phyloP scores from a whole-genome alignment of 2,888 invertebrate species.

The Volucella zonaria region DNA sequence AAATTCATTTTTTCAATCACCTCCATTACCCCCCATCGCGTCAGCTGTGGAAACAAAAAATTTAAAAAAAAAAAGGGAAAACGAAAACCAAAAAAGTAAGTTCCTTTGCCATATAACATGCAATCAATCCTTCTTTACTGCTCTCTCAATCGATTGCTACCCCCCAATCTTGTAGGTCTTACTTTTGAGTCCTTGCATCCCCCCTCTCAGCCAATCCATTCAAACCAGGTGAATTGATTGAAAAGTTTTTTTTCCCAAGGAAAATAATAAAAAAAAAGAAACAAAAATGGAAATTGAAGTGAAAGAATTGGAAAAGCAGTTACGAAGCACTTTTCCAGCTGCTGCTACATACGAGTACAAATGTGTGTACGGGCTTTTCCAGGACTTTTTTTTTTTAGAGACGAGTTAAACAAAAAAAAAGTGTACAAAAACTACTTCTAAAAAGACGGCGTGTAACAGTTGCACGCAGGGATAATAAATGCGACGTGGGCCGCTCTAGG shows the following conservation, averaged over 20 bases:
- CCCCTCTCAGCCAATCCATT: background rate
- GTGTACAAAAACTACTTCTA: slow-evolving; percentile 3
- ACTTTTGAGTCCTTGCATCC: slow-evolving; percentile 15
- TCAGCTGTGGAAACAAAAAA: background rate
- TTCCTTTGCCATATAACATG: slow-evolving; percentile 28
- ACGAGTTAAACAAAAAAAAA: too few species aligned
- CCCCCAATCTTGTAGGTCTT: slow-evolving; percentile 7
- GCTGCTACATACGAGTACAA: background rate
- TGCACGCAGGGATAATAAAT: slow-evolving; percentile 40
- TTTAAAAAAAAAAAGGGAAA: background rate
- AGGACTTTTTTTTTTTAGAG: background rate
- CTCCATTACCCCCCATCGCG: slow-evolving; percentile 24
- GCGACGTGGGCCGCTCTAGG: background rate
- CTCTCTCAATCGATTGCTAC: slow-evolving; percentile 45
- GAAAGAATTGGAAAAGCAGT: slow-evolving; percentile 35
- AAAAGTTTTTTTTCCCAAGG: slow-evolving; percentile 43
- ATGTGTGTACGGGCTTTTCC: background rate
- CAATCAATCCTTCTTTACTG: slow-evolving; percentile 64
- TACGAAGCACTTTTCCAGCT: slow-evolving; percentile 28
- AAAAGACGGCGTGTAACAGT: slow-evolving; percentile 14
- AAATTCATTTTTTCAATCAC: slow-evolving; percentile 10
- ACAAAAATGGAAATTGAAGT: slow-evolving; percentile 10
- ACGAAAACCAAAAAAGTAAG: background rate
- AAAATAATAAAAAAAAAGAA: too few species aligned
- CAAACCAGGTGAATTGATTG: slow-evolving; percentile 48